Base-by-base conservation (phyloP, 2,888 invertebrate species). In the Dryomyza anilis region DNA sequence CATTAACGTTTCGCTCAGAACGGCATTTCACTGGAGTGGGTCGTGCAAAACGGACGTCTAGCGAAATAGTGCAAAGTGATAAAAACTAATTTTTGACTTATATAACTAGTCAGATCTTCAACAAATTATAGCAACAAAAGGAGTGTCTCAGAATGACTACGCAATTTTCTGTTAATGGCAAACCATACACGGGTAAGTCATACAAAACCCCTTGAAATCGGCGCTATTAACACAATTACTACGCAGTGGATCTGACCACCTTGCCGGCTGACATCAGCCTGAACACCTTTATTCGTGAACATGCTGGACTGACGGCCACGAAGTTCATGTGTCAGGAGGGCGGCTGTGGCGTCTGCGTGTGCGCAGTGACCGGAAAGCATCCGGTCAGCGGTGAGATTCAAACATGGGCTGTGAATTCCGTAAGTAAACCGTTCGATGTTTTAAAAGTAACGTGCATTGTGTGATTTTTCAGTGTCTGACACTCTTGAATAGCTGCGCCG, bases 241-340 rank as follows among this genome's bases (percentile, higher is more conserved):
- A 23, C 25, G 50, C 19, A 81, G 81, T 79, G 14, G 68, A 77
- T 46, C 68, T 79, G 16, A 63, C 83, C 78, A 57, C 73, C 80
- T 1, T 81, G 75, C 77, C 83, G 2, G 72, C 75, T 7, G 79
- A 83, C 56, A 89, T 86, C 3, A 84, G 86, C 1, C 81, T 89
- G 16, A 89, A 89, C 70, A 83, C 85, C 0, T 90, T 87, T 69
- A 85, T 89, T 56, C 83, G 89, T 5, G 84, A 88, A 5, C 78
- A 85, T 75, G 86, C 86, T 1, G 84, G 85, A 8, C 78, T 89
- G 1, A 85, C 85, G 25, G 89, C 88, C 14, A 90, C 90, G 0
- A 90, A 90, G 73, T 84, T 83, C 52, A 89, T 89, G 88, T 90
- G 90, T 71, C 83, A 85, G 36, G 89, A 90, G 76, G 90, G 90